phyloP scores from a whole-genome alignment of 2,797 vertebrate species.

The Fringilla coelebs region DNA sequence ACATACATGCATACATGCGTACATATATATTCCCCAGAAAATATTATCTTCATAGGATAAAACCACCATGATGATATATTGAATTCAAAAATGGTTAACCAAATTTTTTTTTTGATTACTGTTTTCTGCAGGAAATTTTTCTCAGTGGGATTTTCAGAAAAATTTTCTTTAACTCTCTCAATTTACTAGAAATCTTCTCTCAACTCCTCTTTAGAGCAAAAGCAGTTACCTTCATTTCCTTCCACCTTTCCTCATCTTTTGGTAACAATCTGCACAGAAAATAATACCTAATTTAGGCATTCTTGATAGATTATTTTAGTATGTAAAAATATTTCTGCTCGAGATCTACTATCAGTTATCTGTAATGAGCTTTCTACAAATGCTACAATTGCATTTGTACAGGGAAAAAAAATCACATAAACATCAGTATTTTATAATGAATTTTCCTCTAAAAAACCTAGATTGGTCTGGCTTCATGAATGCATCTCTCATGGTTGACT shows the following conservation, averaged over 20 bases:
- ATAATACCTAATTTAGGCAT: neutral
- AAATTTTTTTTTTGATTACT: neutral
- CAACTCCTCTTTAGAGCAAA: neutral
- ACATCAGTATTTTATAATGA: neutral
- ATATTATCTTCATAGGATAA: neutral
- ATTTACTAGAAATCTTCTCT: neutral
- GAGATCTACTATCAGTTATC: neutral
- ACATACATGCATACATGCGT: neutral
- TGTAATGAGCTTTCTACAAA: neutral
- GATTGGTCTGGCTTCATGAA: neutral
- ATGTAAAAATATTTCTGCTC: neutral
- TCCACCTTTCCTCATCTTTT: neutral
- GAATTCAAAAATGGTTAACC: neutral
- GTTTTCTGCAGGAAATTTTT: neutral
- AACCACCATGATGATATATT: neutral
- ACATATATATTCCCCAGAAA: neutral
- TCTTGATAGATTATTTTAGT: neutral
- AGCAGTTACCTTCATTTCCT: neutral
- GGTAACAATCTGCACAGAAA: neutral
- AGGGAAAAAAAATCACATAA: neutral
- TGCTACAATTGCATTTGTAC: neutral
- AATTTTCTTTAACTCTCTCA: neutral
- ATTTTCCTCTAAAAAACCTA: neutral
- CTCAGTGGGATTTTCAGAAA: neutral
- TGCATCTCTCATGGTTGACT: neutral